Base-by-base conservation (phyloP, 1,140 invertebrate genomes). In the Meloidogyne chitwoodi region DNA sequence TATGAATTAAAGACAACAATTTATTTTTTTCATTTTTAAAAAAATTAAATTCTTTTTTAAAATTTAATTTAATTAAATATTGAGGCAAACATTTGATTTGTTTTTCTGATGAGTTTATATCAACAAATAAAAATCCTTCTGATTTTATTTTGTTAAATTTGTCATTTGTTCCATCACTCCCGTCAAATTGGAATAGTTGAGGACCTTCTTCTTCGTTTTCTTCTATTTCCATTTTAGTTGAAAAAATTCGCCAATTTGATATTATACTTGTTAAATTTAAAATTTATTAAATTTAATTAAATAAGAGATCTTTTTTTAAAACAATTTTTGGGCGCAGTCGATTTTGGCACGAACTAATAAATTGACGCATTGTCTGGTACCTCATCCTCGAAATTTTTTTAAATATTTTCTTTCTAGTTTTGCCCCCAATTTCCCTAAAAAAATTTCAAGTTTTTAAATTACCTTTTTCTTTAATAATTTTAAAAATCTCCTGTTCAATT, bases 161-260 rank as follows among this genome's bases (percentile, higher is more conserved):
- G 27, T 79, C 68, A 16, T 76, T 79, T 6, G 80, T 10, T 29
- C 71, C 73, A 6, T 74, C 80, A 14, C 81, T 81, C 22, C 77
- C 77, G 44, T 81, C 80, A 48, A 75, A 82, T 72, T 81, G 80
- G 24, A 81, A 69, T 12, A 81, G 61, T 29, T 64, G n/a, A 11
- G 80, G 77, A 5, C 27, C 19, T 2, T 79, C 67, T 11, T 26
- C 24, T 19, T 16, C 27, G 34, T 44, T 34, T 27, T n/a, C 31
- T 10, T 38, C 22, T 19, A 38, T 11, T 63, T 24, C 16, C 34
- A 10, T 26, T 11, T 73, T 62, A 14, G 48, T 56, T 26, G 81
- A 67, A 10, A 22, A 26, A 3, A 63, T 74, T 29, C 80, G 77
- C 80, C 80, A 81, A 19, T 81, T 81, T 34, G 72, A 75, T 5